Evolutionary conservation across 2,113 vertebrate genomes (phyloP), one percentile per base, ranked within the genome.

Genomic region (Bos javanicus): DNA sequence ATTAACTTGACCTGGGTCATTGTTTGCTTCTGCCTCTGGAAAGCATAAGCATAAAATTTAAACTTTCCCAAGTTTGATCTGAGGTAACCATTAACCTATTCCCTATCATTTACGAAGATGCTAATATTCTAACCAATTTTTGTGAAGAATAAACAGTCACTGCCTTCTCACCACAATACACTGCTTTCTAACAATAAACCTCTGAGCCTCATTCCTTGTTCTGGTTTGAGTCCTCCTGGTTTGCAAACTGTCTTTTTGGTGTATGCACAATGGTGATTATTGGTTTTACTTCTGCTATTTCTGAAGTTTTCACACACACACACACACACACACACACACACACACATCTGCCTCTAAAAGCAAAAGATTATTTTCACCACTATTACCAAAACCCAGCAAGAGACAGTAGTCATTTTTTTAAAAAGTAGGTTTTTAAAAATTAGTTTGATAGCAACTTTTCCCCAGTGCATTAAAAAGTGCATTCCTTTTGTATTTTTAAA

Each of bases 301-400:
- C 81, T 83, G 12, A 56, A 56, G 21, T 84, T 57, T 28, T 19
- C 13, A 84, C 26, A 54, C 67, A 71, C 14, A n/a, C 30, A 46
- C 59, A 13, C 39, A 67, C 43, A 33, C 59, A 62, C 11, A 26
- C 23, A 64, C 46, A 36, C 7, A 67, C 23, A 54, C 10, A 76
- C 10, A 59, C 2, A 57, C 98, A 98, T 2, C 98, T 98, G 97
- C 97, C 97, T 97, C 94, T 97, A 98, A 98, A 99, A 99, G 99
- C 98, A 98, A 82, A 54, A 98, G 98, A 98, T 98, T 98, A 98
- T 98, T 98, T 98, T 98, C 98, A 99, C 99, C 98, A 99, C 99
- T 98, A 99, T 98, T 99, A 98, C 98, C 98, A 98, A 99, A 98
- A 97, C 98, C 98, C 98, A 98, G 98, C 98, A 98, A 99, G 98